Base-by-base conservation (phyloP, 2,888 invertebrate genomes). In the Pyrrhia umbra region DNA sequence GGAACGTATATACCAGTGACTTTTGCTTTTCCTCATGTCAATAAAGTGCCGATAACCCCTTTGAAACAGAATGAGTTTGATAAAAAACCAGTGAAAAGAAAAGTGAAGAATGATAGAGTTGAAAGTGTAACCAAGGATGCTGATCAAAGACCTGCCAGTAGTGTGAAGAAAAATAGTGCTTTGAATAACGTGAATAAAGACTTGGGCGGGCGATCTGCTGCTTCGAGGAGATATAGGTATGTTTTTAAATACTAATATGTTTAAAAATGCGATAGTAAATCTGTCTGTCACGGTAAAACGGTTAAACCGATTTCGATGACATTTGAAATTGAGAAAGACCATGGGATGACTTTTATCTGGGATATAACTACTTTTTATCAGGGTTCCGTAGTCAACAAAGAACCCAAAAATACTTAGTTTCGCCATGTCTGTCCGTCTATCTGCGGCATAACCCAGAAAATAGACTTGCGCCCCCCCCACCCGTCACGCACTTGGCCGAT, bases 221-320 rank as follows among this genome's bases (percentile, higher is more conserved):
- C 94, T 2, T 93, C 94, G 0, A 90, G 87, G 56, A 75, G 90
- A 82, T 90, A 90, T 47, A 88, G 88, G 88, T 89, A 75, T 57
- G 60, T 34, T 42, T 3, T 20, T 25, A 34, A n/a, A n/a, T n/a
- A n/a, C n/a, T n/a, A n/a, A n/a, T n/a, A 34, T n/a, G n/a, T 34
- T 34, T 1, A 13, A 1, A 4, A 13, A 23, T 23, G 23, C 6
- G 23, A 6, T 23, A n/a, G n/a, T n/a, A n/a, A n/a, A n/a, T n/a
- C n/a, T n/a, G n/a, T n/a, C n/a, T n/a, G n/a, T n/a, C n/a, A n/a
- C n/a, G n/a, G n/a, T n/a, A n/a, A n/a, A n/a, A n/a, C n/a, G n/a
- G n/a, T n/a, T n/a, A n/a, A n/a, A n/a, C n/a, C n/a, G n/a, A n/a
- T n/a, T n/a, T n/a, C n/a, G n/a, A n/a, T n/a, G n/a, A n/a, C n/a